Evolutionary conservation across 2,888 invertebrate species (phyloP).

Genomic region (Tenthredo distinguenda): DNA sequence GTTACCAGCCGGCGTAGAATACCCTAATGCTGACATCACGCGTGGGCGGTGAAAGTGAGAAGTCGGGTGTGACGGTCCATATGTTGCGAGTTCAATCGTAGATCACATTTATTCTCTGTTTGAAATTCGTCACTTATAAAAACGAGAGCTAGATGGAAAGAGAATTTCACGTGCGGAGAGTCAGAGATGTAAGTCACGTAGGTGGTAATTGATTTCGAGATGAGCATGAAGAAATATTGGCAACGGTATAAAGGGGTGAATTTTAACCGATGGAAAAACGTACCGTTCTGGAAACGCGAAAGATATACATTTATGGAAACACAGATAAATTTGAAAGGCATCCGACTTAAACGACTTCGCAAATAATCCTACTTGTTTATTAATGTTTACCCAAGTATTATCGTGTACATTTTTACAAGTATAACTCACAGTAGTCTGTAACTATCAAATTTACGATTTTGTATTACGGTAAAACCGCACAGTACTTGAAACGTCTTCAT

Average conservation of each 20-base stretch:
- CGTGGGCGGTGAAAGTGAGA: constrained; percentile 51
- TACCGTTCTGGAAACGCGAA: neutral
- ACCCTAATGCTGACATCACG: constrained; percentile 37
- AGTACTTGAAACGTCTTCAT: neutral
- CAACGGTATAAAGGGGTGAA: neutral
- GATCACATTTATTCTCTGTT: neutral
- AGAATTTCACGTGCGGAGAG: neutral
- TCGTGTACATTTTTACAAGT: neutral
- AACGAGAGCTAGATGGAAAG: neutral
- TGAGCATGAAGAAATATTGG: neutral
- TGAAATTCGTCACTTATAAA: neutral
- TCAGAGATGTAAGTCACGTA: neutral
- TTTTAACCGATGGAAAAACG: neutral
- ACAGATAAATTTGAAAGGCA: neutral
- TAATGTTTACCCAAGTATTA: neutral
- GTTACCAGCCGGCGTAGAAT: constrained; percentile 11
- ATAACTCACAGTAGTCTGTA: neutral
- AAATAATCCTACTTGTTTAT: neutral
- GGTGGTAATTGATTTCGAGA: neutral
- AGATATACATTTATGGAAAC: neutral
- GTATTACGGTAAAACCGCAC: constrained; percentile 42
- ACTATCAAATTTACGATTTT: constrained; percentile 1
- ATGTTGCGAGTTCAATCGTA: neutral
- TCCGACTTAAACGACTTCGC: neutral
- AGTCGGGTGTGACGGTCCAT: constrained; percentile 35